Conservation (phyloP, 2,797 vertebrate species). For the Dryobates pubescens region DNA sequence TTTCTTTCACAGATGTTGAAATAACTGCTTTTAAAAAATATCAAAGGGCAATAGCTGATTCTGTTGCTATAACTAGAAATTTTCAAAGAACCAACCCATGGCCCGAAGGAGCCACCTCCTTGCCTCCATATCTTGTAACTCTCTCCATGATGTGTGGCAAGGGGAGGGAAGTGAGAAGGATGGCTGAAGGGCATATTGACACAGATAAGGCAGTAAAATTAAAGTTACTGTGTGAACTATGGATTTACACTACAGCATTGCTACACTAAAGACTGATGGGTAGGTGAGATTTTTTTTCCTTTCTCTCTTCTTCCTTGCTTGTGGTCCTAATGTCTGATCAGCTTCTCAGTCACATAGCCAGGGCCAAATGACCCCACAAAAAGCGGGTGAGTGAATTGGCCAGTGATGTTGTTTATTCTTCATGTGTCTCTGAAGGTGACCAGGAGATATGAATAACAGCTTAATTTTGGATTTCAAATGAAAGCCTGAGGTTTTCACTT, state of each 20-base stretch:
- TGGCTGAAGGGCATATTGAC: not conserved
- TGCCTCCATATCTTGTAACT: not conserved
- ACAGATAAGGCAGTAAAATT: not conserved
- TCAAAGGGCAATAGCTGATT: not conserved
- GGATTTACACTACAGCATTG: not conserved
- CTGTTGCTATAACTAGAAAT: not conserved
- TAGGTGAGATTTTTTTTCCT: not conserved
- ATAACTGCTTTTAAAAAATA: not conserved
- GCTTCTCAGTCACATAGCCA: not conserved
- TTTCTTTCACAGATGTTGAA: not conserved
- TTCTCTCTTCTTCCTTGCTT: not conserved
- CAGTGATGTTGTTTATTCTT: not conserved
- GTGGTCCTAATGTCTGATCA: not conserved
- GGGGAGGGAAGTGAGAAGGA: not conserved
- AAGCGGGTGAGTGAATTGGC: not conserved
- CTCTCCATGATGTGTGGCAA: not conserved
- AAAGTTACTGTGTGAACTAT: not conserved
- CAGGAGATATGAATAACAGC: slow-evolving; percentile 22
- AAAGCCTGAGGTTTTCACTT: slow-evolving; percentile 54
- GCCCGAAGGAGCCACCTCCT: not conserved
- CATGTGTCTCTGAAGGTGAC: slow-evolving; percentile 24
- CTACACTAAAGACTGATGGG: not conserved
- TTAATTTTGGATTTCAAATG: slow-evolving; percentile 43
- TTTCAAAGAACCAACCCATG: not conserved
- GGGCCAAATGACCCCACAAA: not conserved